Evolutionary conservation across 2,797 vertebrate species (phyloP).

Genomic region (Ammospiza maritima): DNA sequence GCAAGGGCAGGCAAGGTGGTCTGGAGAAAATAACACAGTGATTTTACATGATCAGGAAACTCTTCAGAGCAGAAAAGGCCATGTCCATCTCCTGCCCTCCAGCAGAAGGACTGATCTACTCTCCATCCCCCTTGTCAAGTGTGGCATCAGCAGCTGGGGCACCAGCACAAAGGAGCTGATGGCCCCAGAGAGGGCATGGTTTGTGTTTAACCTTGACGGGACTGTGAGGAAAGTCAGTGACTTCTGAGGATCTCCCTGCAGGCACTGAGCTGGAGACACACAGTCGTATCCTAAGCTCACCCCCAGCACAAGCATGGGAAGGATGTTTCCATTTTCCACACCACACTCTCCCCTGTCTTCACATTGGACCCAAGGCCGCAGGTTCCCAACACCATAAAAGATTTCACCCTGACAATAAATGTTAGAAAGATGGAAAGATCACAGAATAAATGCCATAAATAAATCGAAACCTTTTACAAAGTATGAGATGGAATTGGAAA

Average conservation of each 20-base stretch:
- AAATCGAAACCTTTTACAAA: neutral
- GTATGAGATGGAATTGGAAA: neutral
- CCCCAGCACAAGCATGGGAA: neutral
- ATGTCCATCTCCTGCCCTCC: neutral
- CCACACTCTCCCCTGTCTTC: neutral
- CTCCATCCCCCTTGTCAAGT: neutral
- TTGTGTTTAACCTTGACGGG: neutral
- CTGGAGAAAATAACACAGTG: neutral
- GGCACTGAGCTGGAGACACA: neutral
- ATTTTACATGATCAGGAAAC: neutral
- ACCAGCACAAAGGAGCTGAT: neutral
- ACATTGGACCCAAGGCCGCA: neutral
- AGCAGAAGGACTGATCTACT: neutral
- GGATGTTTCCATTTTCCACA: neutral
- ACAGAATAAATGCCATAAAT: neutral
- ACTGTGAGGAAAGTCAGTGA: neutral
- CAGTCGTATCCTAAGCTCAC: neutral
- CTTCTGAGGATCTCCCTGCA: neutral
- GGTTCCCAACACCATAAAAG: neutral
- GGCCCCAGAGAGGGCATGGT: neutral
- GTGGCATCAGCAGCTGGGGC: neutral
- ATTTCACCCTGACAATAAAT: neutral
- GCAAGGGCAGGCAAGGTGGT: neutral
- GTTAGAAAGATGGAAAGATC: neutral
- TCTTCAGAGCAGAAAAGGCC: neutral